Evolutionary conservation across 1,140 invertebrate genomes (phyloP), one percentile per base, ranked within the genome.

Genomic region (Meloidogyne floridensis): DNA sequence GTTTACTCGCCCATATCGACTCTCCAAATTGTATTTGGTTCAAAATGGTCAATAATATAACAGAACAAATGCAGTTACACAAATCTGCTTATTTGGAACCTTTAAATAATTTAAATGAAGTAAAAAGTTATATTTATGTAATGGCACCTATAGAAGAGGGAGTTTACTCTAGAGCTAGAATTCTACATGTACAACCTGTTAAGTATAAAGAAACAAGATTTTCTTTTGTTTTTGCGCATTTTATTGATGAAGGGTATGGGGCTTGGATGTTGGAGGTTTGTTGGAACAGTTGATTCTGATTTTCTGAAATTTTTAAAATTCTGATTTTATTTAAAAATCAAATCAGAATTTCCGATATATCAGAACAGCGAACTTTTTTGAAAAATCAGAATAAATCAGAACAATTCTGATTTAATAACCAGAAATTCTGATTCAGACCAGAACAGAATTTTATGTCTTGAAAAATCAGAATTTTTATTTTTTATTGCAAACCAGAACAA

Each of bases 21-120:
- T 83, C 82, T 43, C 71, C 82, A 43, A 83, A 80, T 71, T 79
- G 82, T 72, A 80, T 83, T 72, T 83, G 82, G 82, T 83, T 83
- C 69, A 83, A 83, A 71, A 78, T 83, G 80, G 8, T 20, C 43
- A 83, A 83, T 72, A 20, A 83, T 47, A 84, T 83, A 15, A 80
- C 81, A 15, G 82, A 84, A 15, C 71, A 77, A 42, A n/a, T 83
- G 13, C 82, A 77, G 53, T 53, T 72, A 42, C 42, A 18, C 32
- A 20, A 47, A 59, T 69, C 51, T 15, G 79, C 42, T 4, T 42
- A 32, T 53, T 18, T 47, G 47, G 54, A 81, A 5, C 77, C 18
- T 15, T 80, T 53, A 20, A 20, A 72, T 10, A 42, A 6, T 72
- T 6, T 8, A 13, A 43, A 7, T 9, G 72, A 72, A n/a, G 10